Evolutionary conservation across 1,140 invertebrate genomes (phyloP).

Genomic region (Tetragonula clypearis): DNA sequence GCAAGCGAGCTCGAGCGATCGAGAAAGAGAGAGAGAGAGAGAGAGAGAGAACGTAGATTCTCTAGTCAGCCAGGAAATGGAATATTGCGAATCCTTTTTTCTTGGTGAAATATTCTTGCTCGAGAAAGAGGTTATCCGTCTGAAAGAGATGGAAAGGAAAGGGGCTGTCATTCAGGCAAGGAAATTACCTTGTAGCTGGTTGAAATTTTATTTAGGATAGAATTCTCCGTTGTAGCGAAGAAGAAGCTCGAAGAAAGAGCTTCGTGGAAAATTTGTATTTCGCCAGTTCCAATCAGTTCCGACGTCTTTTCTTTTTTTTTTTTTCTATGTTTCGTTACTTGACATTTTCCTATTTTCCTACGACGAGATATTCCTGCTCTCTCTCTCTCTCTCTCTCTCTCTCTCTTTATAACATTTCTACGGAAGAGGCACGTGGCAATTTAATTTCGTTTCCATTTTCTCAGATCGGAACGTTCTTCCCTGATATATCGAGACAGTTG

Average conservation of each 20-base stretch:
- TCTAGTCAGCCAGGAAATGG: not conserved
- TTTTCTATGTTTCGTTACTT: not conserved
- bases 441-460: no score
- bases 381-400: no score
- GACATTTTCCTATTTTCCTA: not conserved
- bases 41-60: not conserved
- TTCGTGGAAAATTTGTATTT: no score
- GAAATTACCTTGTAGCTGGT: not conserved
- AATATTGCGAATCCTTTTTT: not conserved
- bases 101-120: not conserved
- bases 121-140: not conserved
- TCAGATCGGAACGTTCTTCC: no score
- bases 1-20: no score
- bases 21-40: not conserved
- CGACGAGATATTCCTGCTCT: no score
- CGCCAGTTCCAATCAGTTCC: not conserved
- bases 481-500: no score
- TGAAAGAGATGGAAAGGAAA: not conserved
- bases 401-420: no score
- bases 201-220: not conserved
- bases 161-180: not conserved
- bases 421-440: no score
- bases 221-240: not conserved
- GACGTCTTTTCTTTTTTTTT: not conserved
- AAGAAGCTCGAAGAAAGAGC: no score